phyloP scores from a whole-genome alignment of 2,888 invertebrate genomes.

The Callimorpha dominula region DNA sequence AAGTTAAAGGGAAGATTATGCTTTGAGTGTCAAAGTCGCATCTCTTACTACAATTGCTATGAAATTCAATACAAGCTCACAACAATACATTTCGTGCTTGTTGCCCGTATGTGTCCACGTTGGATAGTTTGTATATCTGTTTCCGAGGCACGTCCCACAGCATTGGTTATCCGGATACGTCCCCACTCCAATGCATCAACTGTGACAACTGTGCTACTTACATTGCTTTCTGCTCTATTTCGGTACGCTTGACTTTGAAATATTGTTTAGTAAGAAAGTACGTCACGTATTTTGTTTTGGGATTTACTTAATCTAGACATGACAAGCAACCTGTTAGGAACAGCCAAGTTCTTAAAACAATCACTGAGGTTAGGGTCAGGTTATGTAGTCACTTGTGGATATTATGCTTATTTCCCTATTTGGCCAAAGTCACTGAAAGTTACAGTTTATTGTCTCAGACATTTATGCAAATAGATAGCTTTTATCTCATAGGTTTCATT shows the following conservation, averaged over 20 bases:
- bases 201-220: conserved; percentile 36
- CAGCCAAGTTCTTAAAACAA: background rate
- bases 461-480: background rate
- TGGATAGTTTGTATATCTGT: conserved; percentile 11
- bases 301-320: conserved; percentile 5
- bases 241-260: conserved; percentile 19
- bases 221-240: conserved; percentile 31
- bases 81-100: conserved; percentile 1
- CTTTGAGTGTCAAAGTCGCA: too few species aligned
- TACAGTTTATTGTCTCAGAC: background rate
- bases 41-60: background rate
- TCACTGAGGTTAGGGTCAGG: background rate
- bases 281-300: conserved; percentile 10
- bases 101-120: background rate
- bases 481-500: background rate
- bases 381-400: background rate
- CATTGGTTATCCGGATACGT: conserved; percentile 18
- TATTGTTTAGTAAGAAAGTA: conserved; percentile 12
- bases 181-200: conserved; percentile 42
- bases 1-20: too few species aligned
- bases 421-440: background rate
- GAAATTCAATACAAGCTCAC: conserved; percentile 4
- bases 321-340: background rate
- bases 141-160: conserved; percentile 23
- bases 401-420: background rate